phyloP scores from a whole-genome alignment of 2,797 vertebrate species.

The Pterois miles region DNA sequence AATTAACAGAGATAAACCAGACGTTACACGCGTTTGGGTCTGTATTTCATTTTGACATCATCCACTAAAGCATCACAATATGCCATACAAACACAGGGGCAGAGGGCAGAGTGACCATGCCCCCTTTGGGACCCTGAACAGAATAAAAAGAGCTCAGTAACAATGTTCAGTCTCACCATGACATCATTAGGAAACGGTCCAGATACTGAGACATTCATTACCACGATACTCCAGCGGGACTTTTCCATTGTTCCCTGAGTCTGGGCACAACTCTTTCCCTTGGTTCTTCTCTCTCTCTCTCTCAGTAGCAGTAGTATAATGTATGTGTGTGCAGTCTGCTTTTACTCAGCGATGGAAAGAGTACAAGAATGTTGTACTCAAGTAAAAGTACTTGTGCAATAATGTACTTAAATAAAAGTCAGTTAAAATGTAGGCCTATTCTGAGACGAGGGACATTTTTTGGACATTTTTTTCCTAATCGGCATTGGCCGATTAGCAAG shows the following conservation, averaged over 20 bases:
- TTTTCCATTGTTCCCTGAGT: conserved; percentile 51
- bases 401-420: neutral
- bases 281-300: neutral
- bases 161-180: conserved; percentile 48
- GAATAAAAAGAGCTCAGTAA: conserved; percentile 33
- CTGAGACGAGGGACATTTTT: too few species aligned
- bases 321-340: neutral
- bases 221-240: conserved; percentile 42
- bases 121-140: conserved; percentile 14
- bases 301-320: neutral
- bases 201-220: conserved; percentile 40
- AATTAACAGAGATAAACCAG: neutral
- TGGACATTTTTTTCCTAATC: too few species aligned
- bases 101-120: neutral
- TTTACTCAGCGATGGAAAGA: neutral
- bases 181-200: conserved; percentile 56
- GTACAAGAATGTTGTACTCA: neutral
- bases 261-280: conserved; percentile 26
- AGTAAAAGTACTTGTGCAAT: neutral
- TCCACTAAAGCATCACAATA: conserved; percentile 12
- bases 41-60: neutral
- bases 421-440: neutral
- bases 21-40: neutral
- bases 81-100: conserved; percentile 18
- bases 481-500: too few species aligned